Percentiles rank a stretch among this genome's conserved stretches.
Conservation (phyloP, 2,113 vertebrate genomes). For the Dipodomys spectabilis region DNA sequence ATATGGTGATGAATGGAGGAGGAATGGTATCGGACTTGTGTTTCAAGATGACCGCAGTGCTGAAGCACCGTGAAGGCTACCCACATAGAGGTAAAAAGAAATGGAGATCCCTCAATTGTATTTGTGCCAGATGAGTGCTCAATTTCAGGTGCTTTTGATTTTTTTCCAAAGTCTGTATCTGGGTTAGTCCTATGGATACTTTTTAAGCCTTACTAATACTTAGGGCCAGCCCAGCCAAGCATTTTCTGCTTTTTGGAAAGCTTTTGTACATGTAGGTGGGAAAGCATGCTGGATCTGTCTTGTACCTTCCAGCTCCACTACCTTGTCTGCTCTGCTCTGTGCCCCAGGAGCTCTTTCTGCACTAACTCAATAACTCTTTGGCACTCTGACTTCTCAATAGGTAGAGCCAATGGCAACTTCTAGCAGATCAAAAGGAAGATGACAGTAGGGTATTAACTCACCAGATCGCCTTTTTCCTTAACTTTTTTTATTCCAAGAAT, state of each 20-base stretch:
- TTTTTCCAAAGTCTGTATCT: slow-evolving; percentile 37
- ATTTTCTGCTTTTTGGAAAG: not conserved
- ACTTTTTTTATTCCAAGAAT: too few species aligned
- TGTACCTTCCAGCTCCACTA: not conserved
- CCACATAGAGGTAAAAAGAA: not conserved
- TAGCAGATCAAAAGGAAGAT: not conserved
- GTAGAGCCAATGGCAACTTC: not conserved
- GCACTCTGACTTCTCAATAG: not conserved
- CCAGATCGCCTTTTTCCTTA: not conserved
- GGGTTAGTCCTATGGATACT: not conserved
- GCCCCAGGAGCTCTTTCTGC: not conserved
- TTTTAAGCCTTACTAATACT: slow-evolving; percentile 11
- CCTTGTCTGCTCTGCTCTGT: not conserved
- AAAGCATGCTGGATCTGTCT: not conserved
- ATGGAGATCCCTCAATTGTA: not conserved
- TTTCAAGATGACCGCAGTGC: slow-evolving; percentile 1
- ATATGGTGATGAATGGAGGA: not conserved
- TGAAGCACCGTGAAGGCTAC: not conserved
- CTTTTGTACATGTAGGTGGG: not conserved
- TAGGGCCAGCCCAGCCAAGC: not conserved
- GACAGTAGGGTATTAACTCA: too few species aligned
- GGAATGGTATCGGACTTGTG: not conserved
- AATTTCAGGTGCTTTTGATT: not conserved
- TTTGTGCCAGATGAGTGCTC: not conserved
- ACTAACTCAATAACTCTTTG: not conserved